A percentile compares a stretch with the other conserved stretches of the same genome.
Evolutionary conservation across 1,140 invertebrate species (phyloP).

Genomic region (Daktulosphaira vitifoliae): DNA sequence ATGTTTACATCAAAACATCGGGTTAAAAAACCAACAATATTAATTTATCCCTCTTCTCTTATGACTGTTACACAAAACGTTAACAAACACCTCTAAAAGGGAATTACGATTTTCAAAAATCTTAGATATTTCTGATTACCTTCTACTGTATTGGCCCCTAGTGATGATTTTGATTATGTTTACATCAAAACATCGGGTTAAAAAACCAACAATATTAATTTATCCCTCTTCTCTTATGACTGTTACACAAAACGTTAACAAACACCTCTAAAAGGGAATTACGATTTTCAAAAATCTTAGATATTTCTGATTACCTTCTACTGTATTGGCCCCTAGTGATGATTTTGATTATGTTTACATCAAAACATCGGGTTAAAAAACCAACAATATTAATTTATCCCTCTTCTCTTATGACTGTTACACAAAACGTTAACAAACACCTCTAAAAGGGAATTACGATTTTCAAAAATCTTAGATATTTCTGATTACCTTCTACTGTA

Average conservation of each 20-base stretch:
- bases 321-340: neutral
- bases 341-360: neutral
- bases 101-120: too few relatives aligned
- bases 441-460: neutral
- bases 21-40: neutral
- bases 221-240: slow-evolving; percentile 9
- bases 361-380: neutral
- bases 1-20: neutral
- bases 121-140: too few relatives aligned
- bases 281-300: too few relatives aligned
- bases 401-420: slow-evolving; percentile 2
- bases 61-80: neutral
- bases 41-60: slow-evolving; percentile 10
- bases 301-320: too few relatives aligned
- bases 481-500: too few relatives aligned
- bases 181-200: neutral
- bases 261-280: neutral
- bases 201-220: neutral
- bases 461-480: too few relatives aligned
- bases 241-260: neutral
- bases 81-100: slow-evolving; percentile 3
- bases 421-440: neutral
- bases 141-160: neutral
- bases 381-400: slow-evolving; percentile 4
- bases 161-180: neutral